A percentile compares a stretch with the other conserved stretches of the same genome.
These are phyloP conservation scores for Ictalurus furcatus DNA, from an alignment of 2,113 vertebrate species.

Conservation along the genomic window DNA sequence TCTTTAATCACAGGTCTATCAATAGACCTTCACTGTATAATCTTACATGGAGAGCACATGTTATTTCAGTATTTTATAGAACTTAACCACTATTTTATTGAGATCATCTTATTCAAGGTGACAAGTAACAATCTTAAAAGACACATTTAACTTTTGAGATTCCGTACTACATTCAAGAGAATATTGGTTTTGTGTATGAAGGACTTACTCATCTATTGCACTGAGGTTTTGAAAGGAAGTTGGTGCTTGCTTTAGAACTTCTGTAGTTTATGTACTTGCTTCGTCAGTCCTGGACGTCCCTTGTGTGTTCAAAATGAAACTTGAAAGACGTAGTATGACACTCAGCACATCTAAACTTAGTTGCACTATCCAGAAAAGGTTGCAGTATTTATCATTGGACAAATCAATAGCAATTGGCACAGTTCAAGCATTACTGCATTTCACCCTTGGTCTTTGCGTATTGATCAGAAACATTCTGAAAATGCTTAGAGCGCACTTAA, in stretches of 20 bases:
- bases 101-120: neutral
- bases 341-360: slow-evolving; percentile 2
- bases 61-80: neutral
- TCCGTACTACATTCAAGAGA: neutral
- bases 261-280: slow-evolving; percentile 45
- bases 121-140: neutral
- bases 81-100: neutral
- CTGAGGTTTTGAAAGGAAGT: neutral
- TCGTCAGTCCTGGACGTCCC: slow-evolving; percentile 27
- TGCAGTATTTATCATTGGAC: slow-evolving; percentile 6
- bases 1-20: neutral
- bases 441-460: slow-evolving; percentile 17
- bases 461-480: slow-evolving; percentile 25
- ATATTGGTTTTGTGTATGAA: neutral
- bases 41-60: neutral
- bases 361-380: slow-evolving; percentile 24
- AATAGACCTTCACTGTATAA: neutral
- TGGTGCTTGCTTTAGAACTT: slow-evolving; percentile 24
- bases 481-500: slow-evolving; percentile 28
- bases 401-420: slow-evolving; percentile 8
- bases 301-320: slow-evolving; percentile 37
- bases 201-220: neutral
- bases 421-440: slow-evolving; percentile 15
- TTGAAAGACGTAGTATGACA: neutral
- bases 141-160: neutral